A percentile compares a stretch with the other conserved stretches of the same genome.
These are phyloP conservation scores for Sternarchorhynchus goeldii DNA, from an alignment of 2,797 vertebrate species.

Conservation along the genomic window DNA sequence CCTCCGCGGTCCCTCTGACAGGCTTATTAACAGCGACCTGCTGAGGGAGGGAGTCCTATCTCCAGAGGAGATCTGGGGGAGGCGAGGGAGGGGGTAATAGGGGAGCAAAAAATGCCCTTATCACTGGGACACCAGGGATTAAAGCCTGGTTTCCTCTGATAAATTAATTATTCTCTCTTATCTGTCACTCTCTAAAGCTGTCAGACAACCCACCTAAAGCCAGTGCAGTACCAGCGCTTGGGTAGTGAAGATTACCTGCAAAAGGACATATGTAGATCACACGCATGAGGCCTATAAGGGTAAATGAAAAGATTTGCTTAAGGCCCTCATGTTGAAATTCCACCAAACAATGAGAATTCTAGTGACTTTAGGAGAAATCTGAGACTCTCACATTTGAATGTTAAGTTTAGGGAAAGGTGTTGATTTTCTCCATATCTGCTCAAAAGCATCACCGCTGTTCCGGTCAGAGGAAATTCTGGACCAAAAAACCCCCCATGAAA, in stretches of 20 bases:
- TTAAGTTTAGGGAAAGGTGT: too few relatives aligned
- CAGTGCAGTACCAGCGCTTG: constrained; percentile 43
- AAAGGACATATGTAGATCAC: constrained; percentile 41
- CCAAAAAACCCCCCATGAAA: background rate
- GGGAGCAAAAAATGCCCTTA: constrained; percentile 75
- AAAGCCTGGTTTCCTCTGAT: constrained; percentile 75
- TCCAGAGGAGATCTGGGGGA: constrained; percentile 67
- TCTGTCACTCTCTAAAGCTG: constrained; percentile 77
- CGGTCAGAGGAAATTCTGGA: constrained; percentile 3
- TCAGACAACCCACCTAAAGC: constrained; percentile 65
- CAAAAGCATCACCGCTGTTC: background rate
- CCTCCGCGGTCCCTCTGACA: constrained; percentile 71
- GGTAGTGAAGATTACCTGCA: constrained; percentile 42
- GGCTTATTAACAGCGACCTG: constrained; percentile 78
- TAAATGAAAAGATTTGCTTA: background rate
- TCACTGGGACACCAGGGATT: constrained; percentile 78
- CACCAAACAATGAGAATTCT: background rate
- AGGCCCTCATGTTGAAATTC: background rate
- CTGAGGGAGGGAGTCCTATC: constrained; percentile 70
- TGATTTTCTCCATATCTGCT: too few relatives aligned
- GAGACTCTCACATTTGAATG: too few relatives aligned
- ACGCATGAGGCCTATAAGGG: constrained; percentile 30
- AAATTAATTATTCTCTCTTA: constrained; percentile 83
- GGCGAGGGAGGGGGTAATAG: constrained; percentile 45
- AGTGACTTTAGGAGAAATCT: background rate